Conservation (phyloP, 2,888 invertebrate genomes). For the Cenopis cana region DNA sequence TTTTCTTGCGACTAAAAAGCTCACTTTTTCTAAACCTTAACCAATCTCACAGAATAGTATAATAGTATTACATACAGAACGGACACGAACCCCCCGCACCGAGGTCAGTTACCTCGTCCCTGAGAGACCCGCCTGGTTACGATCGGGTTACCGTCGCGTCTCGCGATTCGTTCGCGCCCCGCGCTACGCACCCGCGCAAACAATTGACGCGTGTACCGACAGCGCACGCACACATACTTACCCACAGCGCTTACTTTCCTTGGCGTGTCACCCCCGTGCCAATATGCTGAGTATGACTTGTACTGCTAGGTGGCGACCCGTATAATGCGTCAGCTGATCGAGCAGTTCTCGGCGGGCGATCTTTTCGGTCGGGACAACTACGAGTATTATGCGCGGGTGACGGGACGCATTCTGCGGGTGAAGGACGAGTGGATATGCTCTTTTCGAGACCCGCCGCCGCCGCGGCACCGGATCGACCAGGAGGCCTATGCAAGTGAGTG, state of each 20-base stretch:
- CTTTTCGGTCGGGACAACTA: constrained; percentile 97
- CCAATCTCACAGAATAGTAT: neutral
- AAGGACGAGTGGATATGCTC: constrained; percentile 98
- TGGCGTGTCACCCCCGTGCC: too few species aligned
- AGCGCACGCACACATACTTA: too few species aligned
- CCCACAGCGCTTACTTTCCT: too few species aligned
- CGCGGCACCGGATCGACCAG: constrained; percentile 86
- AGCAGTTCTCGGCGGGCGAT: constrained; percentile 98
- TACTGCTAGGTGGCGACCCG: constrained; percentile 91
- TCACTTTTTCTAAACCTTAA: neutral
- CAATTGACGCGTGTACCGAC: too few species aligned
- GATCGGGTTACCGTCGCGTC: too few species aligned
- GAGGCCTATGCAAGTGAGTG: constrained; percentile 88
- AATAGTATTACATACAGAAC: too few species aligned
- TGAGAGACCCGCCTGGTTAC: too few species aligned
- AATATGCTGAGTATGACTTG: neutral
- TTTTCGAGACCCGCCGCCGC: constrained; percentile 94
- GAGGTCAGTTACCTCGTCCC: too few species aligned
- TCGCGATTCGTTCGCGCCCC: too few species aligned
- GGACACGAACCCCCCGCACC: too few species aligned
- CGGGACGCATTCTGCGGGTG: constrained; percentile 95
- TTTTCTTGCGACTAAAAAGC: neutral
- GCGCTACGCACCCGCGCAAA: too few species aligned
- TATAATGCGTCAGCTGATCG: constrained; percentile 98
- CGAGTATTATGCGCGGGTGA: constrained; percentile 97